These are phyloP conservation scores for Ophion ventricosus DNA, from an alignment of 2,888 invertebrate genomes.

Conservation along the genomic window DNA sequence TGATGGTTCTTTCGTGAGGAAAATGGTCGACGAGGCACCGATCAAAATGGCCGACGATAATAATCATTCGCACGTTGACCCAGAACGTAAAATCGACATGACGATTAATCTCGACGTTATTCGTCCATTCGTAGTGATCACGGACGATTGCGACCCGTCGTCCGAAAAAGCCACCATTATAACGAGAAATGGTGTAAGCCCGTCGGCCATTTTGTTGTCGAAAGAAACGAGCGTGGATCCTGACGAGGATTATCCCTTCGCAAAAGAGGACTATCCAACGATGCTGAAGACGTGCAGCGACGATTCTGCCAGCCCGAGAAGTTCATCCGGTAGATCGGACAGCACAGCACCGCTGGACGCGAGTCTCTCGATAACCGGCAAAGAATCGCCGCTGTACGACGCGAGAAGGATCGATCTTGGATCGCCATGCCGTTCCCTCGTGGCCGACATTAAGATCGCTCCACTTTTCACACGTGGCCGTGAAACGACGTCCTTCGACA, in stretches of 20 bases:
- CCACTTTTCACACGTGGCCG: conserved; percentile 73
- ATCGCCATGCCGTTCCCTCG: conserved; percentile 77
- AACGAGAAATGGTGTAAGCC: conserved; percentile 42
- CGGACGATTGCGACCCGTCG: conserved; percentile 70
- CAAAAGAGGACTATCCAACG: conserved; percentile 82
- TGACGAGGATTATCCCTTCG: conserved; percentile 82
- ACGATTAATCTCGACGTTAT: conserved; percentile 66
- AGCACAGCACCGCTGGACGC: conserved; percentile 80
- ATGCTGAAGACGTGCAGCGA: conserved; percentile 82
- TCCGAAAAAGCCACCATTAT: conserved; percentile 13
- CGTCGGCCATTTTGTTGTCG: conserved; percentile 61
- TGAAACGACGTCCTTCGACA: conserved; percentile 79
- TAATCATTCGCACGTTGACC: conserved; percentile 56
- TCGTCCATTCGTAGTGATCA: conserved; percentile 69
- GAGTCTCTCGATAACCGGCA: conserved; percentile 75
- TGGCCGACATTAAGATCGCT: conserved; percentile 77
- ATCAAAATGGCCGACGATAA: conserved; percentile 28
- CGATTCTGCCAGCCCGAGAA: conserved; percentile 81
- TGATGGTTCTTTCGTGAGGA: conserved; percentile 27
- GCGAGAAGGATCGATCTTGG: conserved; percentile 79
- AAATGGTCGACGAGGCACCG: conserved; percentile 61
- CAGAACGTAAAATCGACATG: conserved; percentile 49
- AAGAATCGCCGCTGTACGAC: conserved; percentile 78
- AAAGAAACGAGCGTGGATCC: conserved; percentile 80
- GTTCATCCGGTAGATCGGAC: conserved; percentile 81